phyloP scores from a whole-genome alignment of 1,140 invertebrate genomes.

The Pseudomyrmex dendroicus region DNA sequence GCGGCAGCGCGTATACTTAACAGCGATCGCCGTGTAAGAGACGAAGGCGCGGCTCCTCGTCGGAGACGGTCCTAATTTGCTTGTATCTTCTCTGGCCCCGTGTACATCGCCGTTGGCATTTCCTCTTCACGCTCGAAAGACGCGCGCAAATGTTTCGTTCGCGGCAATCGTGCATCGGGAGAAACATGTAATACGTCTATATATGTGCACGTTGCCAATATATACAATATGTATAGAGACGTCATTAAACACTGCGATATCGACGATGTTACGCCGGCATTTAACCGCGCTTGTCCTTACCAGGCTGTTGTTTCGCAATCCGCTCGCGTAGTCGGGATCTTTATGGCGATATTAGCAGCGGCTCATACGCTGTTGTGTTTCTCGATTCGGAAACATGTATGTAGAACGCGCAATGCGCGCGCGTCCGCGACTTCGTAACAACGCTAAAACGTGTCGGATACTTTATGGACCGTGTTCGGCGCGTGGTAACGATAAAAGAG shows the following conservation, averaged over 20 bases:
- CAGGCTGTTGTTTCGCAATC: slow-evolving; percentile 37
- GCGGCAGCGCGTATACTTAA: slow-evolving; percentile 72
- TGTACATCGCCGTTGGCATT: slow-evolving; percentile 25
- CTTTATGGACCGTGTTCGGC: slow-evolving; percentile 47
- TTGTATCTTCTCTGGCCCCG: slow-evolving; percentile 14
- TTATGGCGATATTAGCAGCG: slow-evolving; percentile 41
- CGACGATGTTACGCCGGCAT: slow-evolving; percentile 4
- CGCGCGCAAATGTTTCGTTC: not conserved
- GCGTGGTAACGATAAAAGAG: slow-evolving; percentile 34
- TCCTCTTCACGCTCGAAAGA: slow-evolving; percentile 66
- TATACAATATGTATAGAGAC: slow-evolving; percentile 16
- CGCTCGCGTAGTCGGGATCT: slow-evolving; percentile 38
- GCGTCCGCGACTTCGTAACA: slow-evolving; percentile 33
- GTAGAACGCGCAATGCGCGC: not conserved
- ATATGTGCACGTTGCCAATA: too few relatives aligned
- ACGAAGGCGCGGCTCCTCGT: slow-evolving; percentile 73
- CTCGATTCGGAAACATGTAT: slow-evolving; percentile 25
- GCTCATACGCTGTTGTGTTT: too few relatives aligned
- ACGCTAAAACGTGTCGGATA: slow-evolving; percentile 19
- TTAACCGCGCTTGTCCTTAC: slow-evolving; percentile 19
- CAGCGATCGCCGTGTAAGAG: slow-evolving; percentile 70
- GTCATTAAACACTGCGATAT: slow-evolving; percentile 46
- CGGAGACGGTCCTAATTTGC: slow-evolving; percentile 67
- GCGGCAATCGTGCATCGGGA: not conserved
- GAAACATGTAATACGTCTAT: not conserved